Evolutionary conservation across 2,888 invertebrate genomes (phyloP), one percentile per base, ranked within the genome.

Genomic region (Homarus gammarus): DNA sequence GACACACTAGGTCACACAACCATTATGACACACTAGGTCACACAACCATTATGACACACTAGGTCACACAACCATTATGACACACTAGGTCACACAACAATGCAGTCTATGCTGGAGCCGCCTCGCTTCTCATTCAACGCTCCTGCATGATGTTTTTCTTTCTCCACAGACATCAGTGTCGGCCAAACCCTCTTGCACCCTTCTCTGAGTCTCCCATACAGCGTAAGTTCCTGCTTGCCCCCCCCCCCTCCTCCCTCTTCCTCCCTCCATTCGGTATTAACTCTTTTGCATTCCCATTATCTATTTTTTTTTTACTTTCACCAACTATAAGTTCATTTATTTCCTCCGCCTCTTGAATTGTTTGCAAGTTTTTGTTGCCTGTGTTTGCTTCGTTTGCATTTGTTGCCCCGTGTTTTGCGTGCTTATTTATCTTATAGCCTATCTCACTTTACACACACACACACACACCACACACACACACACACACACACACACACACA

Each of bases 111-210:
- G 22, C 56, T 18, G 22, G 56, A 56, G 56, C 3, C 12, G 22
- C 22, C 12, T 5, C 22, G 33, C 78, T 56, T 22, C 18, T n/a
- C 31, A 15, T 73, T 10, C 49, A 84, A 51, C n/a, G 12, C 84
- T 49, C 36, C 8, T n/a, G 70, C 84, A 51, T 72, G 70, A 51
- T 49, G 72, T 31, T 33, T 51, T 40, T 84, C 49, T 85, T 68
- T 78, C 51, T 38, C 77, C 68, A 61, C 85, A 85, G 85, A 78
- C 78, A 33, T 77, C 56, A 38, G 31, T 49, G 18, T 49, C 33
- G 68, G 78, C n/a, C 70, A 77, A 68, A 44, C 77, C 15, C 68
- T 85, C 85, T 68, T 85, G 85, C 68, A 85, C 33, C 40, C 64
- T 85, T 36, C 64, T 85, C 77, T 85, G 85, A 85, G 33, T 73